Base-by-base conservation (phyloP, 2,888 invertebrate genomes). In the Anarsia innoxiella region DNA sequence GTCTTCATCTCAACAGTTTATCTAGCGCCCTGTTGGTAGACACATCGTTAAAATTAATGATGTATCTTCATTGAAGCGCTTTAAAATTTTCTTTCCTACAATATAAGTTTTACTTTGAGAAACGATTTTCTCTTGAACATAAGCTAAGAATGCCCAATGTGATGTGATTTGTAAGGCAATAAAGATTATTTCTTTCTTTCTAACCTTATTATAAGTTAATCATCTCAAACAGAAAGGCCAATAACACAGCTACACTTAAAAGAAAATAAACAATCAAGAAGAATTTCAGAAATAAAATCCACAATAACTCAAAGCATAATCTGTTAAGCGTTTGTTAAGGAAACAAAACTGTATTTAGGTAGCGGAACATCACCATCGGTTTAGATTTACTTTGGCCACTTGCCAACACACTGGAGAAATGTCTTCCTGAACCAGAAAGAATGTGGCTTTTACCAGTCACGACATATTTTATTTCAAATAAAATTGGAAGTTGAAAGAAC, bases 1-100 rank as follows among this genome's bases (percentile, higher is more conserved):
- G 58, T 40, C 56, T 60, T 56, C 59, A 59, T 55, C 53, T 39
- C 38, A 53, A 56, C 51, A 9, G 45, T 29, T 49, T 12, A 13
- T 61, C n/a, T 60, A 44, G 58, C 59, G 59, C 54, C 45, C 41
- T 58, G 58, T 59, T 61, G 58, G 61, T 59, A 44, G 38, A 42
- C 36, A 45, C 46, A 47, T 13, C 40, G 43, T 37, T 36, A 55
- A 29, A 31, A 10, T 19, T 35, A 41, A 44, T 35, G 14, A 36
- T 45, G 42, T 37, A 39, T 44, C 49, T 48, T 60, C 52, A 55
- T 33, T 40, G 35, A 46, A 49, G 48, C 56, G 56, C 56, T 25
- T 25, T 9, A 3, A 19, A 19, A 19, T n/a, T n/a, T n/a, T n/a
- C n/a, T n/a, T n/a, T n/a, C n/a, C n/a, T n/a, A n/a, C n/a, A n/a